Evolutionary conservation across 2,113 vertebrate genomes (phyloP).

Genomic region (Rhinoderma darwinii): DNA sequence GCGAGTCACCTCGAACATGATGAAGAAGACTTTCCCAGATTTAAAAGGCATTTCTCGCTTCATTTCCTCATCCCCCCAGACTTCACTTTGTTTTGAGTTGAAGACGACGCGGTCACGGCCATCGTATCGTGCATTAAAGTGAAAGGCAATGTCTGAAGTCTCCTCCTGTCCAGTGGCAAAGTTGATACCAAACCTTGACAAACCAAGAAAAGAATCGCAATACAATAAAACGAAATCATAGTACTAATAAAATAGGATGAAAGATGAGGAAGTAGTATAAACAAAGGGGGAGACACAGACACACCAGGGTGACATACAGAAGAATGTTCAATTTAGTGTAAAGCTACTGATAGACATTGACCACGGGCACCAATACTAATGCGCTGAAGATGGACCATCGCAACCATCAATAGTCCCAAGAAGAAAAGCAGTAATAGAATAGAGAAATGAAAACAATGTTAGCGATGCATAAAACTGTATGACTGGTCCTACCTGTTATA

Average conservation of each 20-base stretch:
- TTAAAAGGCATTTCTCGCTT: slow-evolving; percentile 50
- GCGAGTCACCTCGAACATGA: slow-evolving; percentile 5
- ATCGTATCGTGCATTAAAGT: slow-evolving; percentile 41
- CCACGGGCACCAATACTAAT: too few species aligned
- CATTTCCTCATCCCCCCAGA: slow-evolving; percentile 39
- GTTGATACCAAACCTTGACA: slow-evolving; percentile 43
- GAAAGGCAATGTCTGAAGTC: slow-evolving; percentile 14
- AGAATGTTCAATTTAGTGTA: too few species aligned
- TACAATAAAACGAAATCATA: not conserved
- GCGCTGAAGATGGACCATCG: too few species aligned
- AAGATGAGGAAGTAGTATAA: not conserved
- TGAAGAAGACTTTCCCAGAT: slow-evolving; percentile 43
- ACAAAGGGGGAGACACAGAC: too few species aligned
- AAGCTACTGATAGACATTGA: too few species aligned
- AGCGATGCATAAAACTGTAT: not conserved
- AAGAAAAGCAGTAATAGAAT: too few species aligned
- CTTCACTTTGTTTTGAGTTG: slow-evolving; percentile 21
- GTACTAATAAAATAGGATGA: too few species aligned
- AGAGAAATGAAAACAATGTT: too few species aligned
- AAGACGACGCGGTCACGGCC: slow-evolving; percentile 35
- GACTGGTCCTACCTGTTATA: slow-evolving; percentile 43
- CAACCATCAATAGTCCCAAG: too few species aligned
- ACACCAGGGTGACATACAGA: too few species aligned
- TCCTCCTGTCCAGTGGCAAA: slow-evolving; percentile 33
- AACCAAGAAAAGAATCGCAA: not conserved